Base-by-base conservation (phyloP, 2,113 vertebrate species). In the Erythrocercus mccallii region DNA sequence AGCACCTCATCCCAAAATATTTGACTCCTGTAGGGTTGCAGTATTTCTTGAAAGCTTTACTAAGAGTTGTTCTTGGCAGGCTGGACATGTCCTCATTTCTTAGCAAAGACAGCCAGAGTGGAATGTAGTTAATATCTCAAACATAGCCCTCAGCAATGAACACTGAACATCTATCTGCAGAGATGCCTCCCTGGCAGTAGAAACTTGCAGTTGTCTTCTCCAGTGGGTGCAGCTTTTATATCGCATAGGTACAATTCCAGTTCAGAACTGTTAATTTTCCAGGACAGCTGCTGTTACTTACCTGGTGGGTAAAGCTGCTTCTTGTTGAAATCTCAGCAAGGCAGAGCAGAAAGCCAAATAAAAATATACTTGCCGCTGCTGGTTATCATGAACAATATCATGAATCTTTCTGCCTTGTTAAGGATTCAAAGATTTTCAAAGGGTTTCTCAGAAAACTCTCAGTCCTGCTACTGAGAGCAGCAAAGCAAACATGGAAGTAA, bases 391-490 rank as follows among this genome's bases (percentile, higher is more conserved):
- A 90, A 77, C 11, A 2, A 25, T 72, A 30, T 45, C 35, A 24
- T 64, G 33, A 50, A 48, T 87, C 61, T 79, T 89, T 94, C 90
- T 90, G 27, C 60, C 68, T 83, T 74, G 10, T 77, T 92, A 86
- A 84, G 54, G 64, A 60, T 84, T 90, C 47, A 53, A 62, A 88
- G 44, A 42, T 82, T 92, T 95, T 90, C 88, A 88, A 81, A 84
- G 45, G 19, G 17, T 61, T 82, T 92, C 91, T 72, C 48, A 69
- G 62, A 70, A 93, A 85, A 68, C 28, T 28, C 38, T 77, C 22
- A 10, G 8, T 66, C 31, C 70, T 86, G 62, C 54, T 35, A 37
- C 54, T 57, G 64, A 79, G 44, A 94, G 20, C 61, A 69, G 61
- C 40, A 80, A 92, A 90, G 51, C 42, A 91, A 95, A 92, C 28